Percentiles rank a stretch among this genome's conserved stretches.
Evolutionary conservation across 1,140 invertebrate genomes (phyloP).

Genomic region (Mizuhopecten yessoensis): DNA sequence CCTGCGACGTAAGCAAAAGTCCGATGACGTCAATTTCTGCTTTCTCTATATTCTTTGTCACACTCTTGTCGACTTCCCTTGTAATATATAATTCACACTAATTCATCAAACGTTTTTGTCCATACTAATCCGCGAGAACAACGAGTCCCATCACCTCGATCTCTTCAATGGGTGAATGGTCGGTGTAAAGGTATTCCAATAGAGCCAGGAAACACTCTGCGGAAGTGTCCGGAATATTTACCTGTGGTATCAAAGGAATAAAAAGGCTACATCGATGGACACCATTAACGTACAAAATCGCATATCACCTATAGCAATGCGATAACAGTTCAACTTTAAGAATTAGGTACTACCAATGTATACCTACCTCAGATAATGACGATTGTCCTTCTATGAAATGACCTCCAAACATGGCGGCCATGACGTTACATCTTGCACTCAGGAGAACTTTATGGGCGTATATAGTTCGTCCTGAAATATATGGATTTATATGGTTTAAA

Average conservation of each 20-base stretch:
- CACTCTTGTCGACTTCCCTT: slow-evolving; percentile 77
- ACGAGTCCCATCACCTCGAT: slow-evolving; percentile 75
- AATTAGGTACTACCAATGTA: not conserved
- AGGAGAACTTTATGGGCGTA: slow-evolving; percentile 76
- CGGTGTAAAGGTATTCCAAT: slow-evolving; percentile 80
- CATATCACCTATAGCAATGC: no score
- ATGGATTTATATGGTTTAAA: not conserved
- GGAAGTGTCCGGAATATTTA: slow-evolving; percentile 49
- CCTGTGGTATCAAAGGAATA: no score
- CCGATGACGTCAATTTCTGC: no score
- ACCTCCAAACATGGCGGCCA: slow-evolving; percentile 80
- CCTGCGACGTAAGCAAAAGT: slow-evolving; percentile 75
- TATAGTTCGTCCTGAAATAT: slow-evolving; percentile 69
- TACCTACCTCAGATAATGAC: slow-evolving; percentile 64
- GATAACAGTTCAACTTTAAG: not conserved
- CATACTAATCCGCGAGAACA: slow-evolving; percentile 77
- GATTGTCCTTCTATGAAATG: slow-evolving; percentile 72
- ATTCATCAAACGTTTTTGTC: slow-evolving; percentile 71
- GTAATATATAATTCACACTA: slow-evolving; percentile 81
- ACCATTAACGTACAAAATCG: no score
- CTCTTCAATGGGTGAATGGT: slow-evolving; percentile 79
- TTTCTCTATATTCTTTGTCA: slow-evolving; percentile 74
- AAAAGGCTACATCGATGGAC: no score
- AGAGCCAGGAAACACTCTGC: no score
- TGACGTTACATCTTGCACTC: slow-evolving; percentile 72